Base-by-base conservation (phyloP, 2,797 vertebrate species). In the Menidia menidia region DNA sequence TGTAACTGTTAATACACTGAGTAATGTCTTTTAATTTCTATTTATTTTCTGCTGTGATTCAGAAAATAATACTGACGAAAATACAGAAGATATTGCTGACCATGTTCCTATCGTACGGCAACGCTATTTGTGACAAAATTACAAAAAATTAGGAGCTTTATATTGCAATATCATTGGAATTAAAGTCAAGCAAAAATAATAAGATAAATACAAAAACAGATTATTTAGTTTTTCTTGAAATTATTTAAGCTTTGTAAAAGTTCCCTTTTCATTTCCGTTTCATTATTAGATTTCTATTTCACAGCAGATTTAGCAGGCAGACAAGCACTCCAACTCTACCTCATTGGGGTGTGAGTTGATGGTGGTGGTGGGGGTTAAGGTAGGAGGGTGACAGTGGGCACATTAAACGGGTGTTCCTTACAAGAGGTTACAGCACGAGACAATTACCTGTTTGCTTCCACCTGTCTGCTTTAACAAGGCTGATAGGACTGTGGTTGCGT, bases 381-480 rank as follows among this genome's bases (percentile, higher is more conserved):
- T 14, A 9, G 60, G 16, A 15, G 19, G 43, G 60, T 53, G 39
- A 18, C 16, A 61, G 32, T 6, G 30, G 60, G n/a, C 55, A 58
- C 69, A 72, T 83, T 86, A 77, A 89, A 84, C 80, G 88, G 71
- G 85, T 89, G 84, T 89, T 81, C 70, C 78, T 82, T 82, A 82
- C 85, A 86, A 87, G 87, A 88, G 86, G 86, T 90, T 88, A 86
- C 69, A 85, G 74, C 85, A 84, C 76, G 80, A 87, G 87, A 90
- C 90, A 85, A 88, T 89, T 92, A 85, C 82, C 62, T 9, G 15
- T 73, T 88, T 84, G 83, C 86, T 84, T 88, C 78, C 88, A 79
- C 75, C 87, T 88, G 90, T 83, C 89, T 81, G 68, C 75, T 87
- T 82, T 85, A 81, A 82, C 83, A 85, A 81, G 75, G 78, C 48